These are phyloP conservation scores for Menidia menidia DNA, from an alignment of 2,797 vertebrate genomes.

Conservation along the genomic window DNA sequence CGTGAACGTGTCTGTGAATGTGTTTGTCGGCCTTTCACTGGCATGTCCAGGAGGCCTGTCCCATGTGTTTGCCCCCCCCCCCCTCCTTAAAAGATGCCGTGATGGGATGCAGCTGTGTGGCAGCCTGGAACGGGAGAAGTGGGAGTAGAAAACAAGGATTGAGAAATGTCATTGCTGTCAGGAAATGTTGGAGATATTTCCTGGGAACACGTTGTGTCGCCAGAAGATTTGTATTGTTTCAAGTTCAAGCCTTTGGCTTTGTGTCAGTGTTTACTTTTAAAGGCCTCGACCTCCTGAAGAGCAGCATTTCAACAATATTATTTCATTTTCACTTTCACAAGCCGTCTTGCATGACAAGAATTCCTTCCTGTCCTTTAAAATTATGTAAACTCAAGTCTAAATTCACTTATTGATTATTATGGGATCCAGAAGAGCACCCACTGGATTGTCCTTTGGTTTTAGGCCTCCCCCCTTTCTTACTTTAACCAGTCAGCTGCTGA, in stretches of 20 bases:
- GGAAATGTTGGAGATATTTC: constrained; percentile 10
- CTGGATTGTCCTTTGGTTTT: no score
- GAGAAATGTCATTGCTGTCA: constrained; percentile 1
- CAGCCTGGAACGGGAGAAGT: constrained; percentile 2
- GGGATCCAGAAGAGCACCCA: no score
- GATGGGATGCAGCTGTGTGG: constrained; percentile 28
- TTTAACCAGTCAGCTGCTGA: no score
- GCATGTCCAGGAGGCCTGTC: not conserved
- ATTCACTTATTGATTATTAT: no score
- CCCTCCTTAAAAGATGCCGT: not conserved
- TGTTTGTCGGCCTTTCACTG: not conserved
- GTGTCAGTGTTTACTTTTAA: not conserved
- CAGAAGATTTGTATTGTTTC: not conserved
- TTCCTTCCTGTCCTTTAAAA: no score
- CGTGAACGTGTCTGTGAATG: constrained; percentile 1
- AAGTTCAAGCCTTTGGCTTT: not conserved
- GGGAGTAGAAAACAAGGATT: constrained; percentile 5
- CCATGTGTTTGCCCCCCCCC: not conserved
- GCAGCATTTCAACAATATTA: no score
- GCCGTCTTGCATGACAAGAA: no score
- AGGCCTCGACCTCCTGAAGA: no score
- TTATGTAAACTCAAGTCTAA: no score
- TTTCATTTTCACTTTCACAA: no score
- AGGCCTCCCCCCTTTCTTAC: no score
- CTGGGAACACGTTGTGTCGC: not conserved